Evolutionary conservation across 2,888 invertebrate species (phyloP).

Genomic region (Drosophila lutescens): DNA sequence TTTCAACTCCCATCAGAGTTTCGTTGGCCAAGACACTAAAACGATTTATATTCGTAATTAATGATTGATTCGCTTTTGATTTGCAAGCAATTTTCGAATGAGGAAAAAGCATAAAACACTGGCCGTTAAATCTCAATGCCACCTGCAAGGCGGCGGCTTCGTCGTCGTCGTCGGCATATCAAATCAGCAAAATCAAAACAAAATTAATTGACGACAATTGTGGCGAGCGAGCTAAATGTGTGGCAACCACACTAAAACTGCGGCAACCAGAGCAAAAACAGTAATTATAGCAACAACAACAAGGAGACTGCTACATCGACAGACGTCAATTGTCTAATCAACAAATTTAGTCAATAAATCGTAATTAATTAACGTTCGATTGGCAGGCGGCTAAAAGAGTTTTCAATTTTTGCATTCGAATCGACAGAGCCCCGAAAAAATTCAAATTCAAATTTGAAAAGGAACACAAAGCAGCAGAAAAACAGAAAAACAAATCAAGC

Average conservation of each 20-base stretch:
- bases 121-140: conserved; percentile 56
- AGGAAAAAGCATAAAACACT: conserved; percentile 25
- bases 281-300: conserved; percentile 31
- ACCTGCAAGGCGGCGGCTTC: conserved; percentile 69
- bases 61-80: conserved; percentile 46
- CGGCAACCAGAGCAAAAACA: conserved; percentile 28
- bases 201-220: conserved; percentile 80
- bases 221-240: conserved; percentile 73
- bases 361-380: conserved; percentile 84
- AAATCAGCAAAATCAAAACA: conserved; percentile 73
- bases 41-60: conserved; percentile 44
- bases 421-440: conserved; percentile 5
- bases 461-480: conserved; percentile 16
- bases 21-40: conserved; percentile 24
- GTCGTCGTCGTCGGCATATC: conserved; percentile 65
- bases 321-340: conserved; percentile 82
- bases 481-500: conserved; percentile 45
- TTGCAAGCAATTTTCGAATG: conserved; percentile 44
- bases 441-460: conserved; percentile 41
- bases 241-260: conserved; percentile 66
- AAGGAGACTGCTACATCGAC: conserved; percentile 42
- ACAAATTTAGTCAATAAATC: conserved; percentile 84
- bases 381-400: conserved; percentile 66
- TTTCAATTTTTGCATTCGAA: conserved; percentile 51
- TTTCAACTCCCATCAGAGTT: conserved; percentile 4